Evolutionary conservation across 2,888 invertebrate genomes (phyloP).

Genomic region (Tetheella fluctuosa): DNA sequence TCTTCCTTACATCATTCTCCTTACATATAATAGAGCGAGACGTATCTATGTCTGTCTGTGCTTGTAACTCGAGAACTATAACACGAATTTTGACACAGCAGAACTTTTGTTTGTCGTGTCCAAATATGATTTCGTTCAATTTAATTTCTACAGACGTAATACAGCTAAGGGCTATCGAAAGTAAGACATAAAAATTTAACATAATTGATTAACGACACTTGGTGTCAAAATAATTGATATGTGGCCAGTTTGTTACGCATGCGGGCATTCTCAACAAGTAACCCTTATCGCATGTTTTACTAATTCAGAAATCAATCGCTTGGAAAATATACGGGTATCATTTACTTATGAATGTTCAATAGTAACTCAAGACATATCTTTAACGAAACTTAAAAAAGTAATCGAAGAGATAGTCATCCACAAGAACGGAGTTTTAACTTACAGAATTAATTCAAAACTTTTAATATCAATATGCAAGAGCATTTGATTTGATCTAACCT

Average conservation of each 20-base stretch:
- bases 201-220: conserved; percentile 71
- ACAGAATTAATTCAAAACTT: no score
- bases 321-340: conserved; percentile 63
- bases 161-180: conserved; percentile 39
- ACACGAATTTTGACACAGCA: no score
- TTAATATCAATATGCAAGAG: no score
- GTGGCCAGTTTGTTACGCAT: conserved; percentile 68
- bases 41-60: no score
- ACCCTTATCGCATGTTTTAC: conserved; percentile 55
- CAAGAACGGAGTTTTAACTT: no score
- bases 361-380: neutral
- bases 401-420: no score
- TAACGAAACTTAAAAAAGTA: no score
- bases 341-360: conserved; percentile 35
- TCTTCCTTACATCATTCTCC: no score
- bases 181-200: conserved; percentile 67
- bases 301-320: conserved; percentile 65
- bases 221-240: conserved; percentile 80
- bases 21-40: no score
- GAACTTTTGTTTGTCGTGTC: no score
- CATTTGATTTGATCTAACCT: neutral
- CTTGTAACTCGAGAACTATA: no score
- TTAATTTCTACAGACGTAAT: neutral
- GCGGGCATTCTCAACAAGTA: conserved; percentile 68
- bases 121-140: neutral